phyloP scores from a whole-genome alignment of 2,797 vertebrate genomes.

The Chlorospingus flavigularis region DNA sequence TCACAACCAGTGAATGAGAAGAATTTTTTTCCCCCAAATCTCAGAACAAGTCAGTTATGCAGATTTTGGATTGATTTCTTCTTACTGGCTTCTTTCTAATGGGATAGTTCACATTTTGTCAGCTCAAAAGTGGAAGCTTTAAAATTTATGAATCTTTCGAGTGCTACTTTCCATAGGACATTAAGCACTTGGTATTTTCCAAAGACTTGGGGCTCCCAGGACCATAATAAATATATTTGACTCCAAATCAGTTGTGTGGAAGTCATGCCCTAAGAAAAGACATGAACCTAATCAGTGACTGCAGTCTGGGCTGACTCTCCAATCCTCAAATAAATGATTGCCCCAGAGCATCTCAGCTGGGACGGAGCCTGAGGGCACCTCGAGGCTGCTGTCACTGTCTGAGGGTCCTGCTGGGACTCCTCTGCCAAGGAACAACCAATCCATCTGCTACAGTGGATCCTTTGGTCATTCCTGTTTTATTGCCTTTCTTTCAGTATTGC shows the following conservation, averaged over 20 bases:
- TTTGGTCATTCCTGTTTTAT: neutral
- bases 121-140: neutral
- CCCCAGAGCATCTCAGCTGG: neutral
- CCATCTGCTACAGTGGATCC: neutral
- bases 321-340: neutral
- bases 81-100: neutral
- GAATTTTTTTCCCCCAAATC: neutral
- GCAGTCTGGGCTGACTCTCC: neutral
- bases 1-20: neutral
- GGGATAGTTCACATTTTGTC: neutral
- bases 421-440: neutral
- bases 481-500: neutral
- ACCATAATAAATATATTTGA: neutral
- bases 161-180: neutral
- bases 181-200: neutral
- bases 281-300: neutral
- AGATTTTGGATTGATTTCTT: neutral
- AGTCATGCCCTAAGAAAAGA: neutral
- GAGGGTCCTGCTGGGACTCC: neutral
- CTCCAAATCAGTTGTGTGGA: neutral
- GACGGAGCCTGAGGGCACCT: neutral
- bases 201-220: neutral
- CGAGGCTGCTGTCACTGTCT: neutral
- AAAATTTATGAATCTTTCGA: neutral
- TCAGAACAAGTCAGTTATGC: neutral